Percentiles rank a stretch among this genome's conserved stretches.
phyloP scores from a whole-genome alignment of 2,797 vertebrate species.

The Sebastes minor region DNA sequence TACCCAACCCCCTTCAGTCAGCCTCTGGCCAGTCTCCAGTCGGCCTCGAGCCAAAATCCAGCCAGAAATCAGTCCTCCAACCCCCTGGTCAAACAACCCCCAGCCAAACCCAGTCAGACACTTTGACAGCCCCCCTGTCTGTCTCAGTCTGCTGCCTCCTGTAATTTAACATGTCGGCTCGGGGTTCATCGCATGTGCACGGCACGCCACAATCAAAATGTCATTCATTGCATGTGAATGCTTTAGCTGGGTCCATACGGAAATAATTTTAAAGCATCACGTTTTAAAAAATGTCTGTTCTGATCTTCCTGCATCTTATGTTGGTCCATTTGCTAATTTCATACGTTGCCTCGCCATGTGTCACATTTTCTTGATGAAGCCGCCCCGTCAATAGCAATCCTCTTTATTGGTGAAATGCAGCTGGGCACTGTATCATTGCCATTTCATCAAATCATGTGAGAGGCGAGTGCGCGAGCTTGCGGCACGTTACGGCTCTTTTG shows the following conservation, averaged over 20 bases:
- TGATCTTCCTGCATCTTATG: neutral
- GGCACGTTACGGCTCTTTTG: slow-evolving; percentile 19
- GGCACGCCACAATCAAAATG: slow-evolving; percentile 39
- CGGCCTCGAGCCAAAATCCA: slow-evolving; percentile 66
- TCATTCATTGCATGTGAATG: slow-evolving; percentile 14
- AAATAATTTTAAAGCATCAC: neutral
- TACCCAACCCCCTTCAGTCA: slow-evolving; percentile 51
- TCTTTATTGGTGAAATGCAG: slow-evolving; percentile 38
- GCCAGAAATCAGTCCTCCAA: slow-evolving; percentile 70
- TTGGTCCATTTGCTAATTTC: slow-evolving; percentile 32
- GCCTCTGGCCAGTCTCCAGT: slow-evolving; percentile 62
- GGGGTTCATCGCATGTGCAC: slow-evolving; percentile 52
- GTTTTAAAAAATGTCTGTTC: neutral
- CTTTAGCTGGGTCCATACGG: neutral
- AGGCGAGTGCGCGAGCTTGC: slow-evolving; percentile 15
- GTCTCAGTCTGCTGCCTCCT: slow-evolving; percentile 80
- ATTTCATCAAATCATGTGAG: slow-evolving; percentile 55
- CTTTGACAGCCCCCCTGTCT: slow-evolving; percentile 69
- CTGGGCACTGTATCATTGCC: slow-evolving; percentile 36
- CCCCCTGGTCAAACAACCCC: slow-evolving; percentile 72
- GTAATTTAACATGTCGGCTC: slow-evolving; percentile 77
- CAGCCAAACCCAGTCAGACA: slow-evolving; percentile 72
- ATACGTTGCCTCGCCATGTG: neutral
- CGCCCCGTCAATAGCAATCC: slow-evolving; percentile 29
- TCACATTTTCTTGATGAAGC: slow-evolving; percentile 44